A percentile compares a stretch with the other conserved stretches of the same genome.
Evolutionary conservation across 2,113 vertebrate species (phyloP).

Genomic region (Campylorhamphus procurvoides): DNA sequence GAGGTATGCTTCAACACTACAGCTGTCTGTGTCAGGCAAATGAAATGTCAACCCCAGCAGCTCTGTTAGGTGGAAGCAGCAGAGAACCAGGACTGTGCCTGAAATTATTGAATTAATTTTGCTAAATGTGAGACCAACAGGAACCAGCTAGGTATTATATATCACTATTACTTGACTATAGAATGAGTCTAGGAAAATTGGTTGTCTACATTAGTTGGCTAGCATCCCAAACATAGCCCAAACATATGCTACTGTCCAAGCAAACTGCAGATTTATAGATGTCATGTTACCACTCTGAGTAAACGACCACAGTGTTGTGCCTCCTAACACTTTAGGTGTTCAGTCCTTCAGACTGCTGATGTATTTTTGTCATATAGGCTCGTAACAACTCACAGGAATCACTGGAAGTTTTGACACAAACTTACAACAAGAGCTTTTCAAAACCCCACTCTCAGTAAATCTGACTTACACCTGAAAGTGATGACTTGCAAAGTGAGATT

Average conservation of each 20-base stretch:
- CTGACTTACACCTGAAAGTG: not conserved
- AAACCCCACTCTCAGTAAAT: not conserved
- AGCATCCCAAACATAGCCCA: not conserved
- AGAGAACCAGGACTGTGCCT: not conserved
- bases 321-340: not conserved
- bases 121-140: not conserved
- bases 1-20: not conserved
- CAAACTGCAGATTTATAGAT: not conserved
- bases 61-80: not conserved
- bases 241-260: not conserved
- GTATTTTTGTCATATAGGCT: not conserved
- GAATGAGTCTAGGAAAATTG: not conserved
- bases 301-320: not conserved
- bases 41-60: not conserved
- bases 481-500: not conserved
- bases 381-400: not conserved
- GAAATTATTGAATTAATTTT: not conserved
- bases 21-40: not conserved
- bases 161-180: not conserved
- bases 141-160: not conserved
- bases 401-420: not conserved
- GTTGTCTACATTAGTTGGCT: not conserved
- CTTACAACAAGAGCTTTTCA: not conserved
- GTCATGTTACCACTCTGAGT: not conserved
- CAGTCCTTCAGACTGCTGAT: not conserved